These are phyloP conservation scores for Buphagus erythrorhynchus DNA, from an alignment of 2,797 vertebrate species.

Conservation along the genomic window DNA sequence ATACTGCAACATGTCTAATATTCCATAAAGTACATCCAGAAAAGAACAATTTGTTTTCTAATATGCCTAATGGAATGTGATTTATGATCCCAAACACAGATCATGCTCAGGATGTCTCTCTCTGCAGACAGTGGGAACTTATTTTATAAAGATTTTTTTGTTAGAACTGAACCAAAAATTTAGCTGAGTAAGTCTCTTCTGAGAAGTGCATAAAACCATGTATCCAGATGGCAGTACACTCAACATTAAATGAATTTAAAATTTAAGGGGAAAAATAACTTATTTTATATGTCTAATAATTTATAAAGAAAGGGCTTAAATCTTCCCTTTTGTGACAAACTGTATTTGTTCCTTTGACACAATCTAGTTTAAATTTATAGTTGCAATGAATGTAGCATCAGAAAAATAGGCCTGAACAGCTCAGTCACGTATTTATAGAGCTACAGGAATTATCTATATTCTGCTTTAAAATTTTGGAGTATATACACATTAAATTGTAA, in stretches of 20 bases:
- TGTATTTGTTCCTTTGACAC: slow-evolving; percentile 63
- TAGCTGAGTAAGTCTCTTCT: neutral
- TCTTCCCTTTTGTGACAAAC: slow-evolving; percentile 48
- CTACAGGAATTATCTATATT: slow-evolving; percentile 45
- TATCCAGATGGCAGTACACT: neutral
- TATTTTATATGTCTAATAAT: slow-evolving; percentile 41
- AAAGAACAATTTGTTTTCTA: slow-evolving; percentile 27
- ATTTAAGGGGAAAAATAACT: slow-evolving; percentile 44
- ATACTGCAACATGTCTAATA: neutral
- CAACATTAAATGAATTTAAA: slow-evolving; percentile 30
- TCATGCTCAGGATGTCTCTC: neutral
- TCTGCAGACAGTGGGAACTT: neutral
- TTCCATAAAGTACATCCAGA: neutral
- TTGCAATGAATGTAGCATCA: slow-evolving; percentile 10
- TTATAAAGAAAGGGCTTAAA: slow-evolving; percentile 43
- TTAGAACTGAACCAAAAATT: slow-evolving; percentile 3
- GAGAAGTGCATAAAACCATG: neutral
- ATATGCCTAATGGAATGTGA: slow-evolving; percentile 40
- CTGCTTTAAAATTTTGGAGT: slow-evolving; percentile 47
- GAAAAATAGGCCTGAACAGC: slow-evolving; percentile 42
- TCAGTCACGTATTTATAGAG: slow-evolving; percentile 61
- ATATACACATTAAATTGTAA: slow-evolving; percentile 51
- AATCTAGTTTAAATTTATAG: slow-evolving; percentile 53
- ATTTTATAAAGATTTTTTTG: neutral
- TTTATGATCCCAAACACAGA: slow-evolving; percentile 44